Conservation (phyloP, 1,140 invertebrate species). For the Diprion similis region DNA sequence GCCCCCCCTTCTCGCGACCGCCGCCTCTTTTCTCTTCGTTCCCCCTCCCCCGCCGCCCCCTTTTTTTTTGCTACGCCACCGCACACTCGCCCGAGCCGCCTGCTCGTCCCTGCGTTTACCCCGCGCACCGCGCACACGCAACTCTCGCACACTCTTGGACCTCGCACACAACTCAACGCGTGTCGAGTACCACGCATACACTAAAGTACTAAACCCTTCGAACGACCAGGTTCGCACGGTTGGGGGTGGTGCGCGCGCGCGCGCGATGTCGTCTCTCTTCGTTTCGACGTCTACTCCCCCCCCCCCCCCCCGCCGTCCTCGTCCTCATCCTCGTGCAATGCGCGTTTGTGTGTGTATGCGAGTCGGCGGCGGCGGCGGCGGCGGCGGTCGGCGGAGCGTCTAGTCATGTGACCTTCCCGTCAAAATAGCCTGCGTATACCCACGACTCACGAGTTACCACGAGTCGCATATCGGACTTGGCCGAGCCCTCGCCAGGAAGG, state of each 20-base stretch:
- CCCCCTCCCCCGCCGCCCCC: conserved; percentile 43
- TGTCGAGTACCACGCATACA: conserved; percentile 11
- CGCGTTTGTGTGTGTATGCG: conserved; percentile 16
- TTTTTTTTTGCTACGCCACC: conserved; percentile 43
- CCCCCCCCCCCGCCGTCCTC: conserved; percentile 31
- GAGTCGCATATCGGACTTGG: conserved; percentile 6
- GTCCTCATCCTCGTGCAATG: conserved; percentile 64
- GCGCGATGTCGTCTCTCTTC: conserved; percentile 8
- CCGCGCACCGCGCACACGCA: conserved; percentile 36
- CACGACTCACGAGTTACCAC: conserved; percentile 6
- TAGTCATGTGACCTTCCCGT: conserved; percentile 73
- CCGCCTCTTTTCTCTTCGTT: neutral
- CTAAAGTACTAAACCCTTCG: neutral
- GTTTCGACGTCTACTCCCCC: neutral
- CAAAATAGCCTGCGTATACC: conserved; percentile 74
- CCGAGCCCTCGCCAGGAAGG: neutral
- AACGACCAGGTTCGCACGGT: conserved; percentile 16
- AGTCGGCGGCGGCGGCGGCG: conserved; percentile 17
- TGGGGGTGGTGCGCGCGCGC: conserved; percentile 34
- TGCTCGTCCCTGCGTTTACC: conserved; percentile 43
- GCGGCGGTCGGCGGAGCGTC: conserved; percentile 51
- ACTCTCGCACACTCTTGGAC: conserved; percentile 14
- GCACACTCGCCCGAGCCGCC: conserved; percentile 44
- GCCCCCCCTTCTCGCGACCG: conserved; percentile 48
- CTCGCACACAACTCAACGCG: neutral